Evolutionary conservation across 2,797 vertebrate genomes (phyloP).

Genomic region (Acanthopagrus latus): DNA sequence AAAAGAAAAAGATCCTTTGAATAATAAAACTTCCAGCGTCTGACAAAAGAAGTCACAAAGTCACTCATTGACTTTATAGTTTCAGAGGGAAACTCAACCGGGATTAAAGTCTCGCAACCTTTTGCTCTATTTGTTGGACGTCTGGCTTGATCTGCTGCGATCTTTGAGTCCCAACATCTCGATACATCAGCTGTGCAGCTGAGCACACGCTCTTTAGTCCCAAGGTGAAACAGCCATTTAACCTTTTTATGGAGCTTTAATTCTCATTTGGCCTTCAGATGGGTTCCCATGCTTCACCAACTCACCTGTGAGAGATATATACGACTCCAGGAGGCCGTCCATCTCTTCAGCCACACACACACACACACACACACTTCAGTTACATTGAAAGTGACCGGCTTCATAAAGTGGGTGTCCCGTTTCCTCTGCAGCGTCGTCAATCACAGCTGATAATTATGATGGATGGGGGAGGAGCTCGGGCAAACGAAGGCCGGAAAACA

Average conservation of each 20-base stretch:
- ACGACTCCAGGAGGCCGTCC: neutral
- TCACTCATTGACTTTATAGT: too few species aligned
- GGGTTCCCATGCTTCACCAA: slow-evolving; percentile 2
- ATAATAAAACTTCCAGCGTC: too few species aligned
- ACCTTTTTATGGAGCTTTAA: slow-evolving; percentile 52
- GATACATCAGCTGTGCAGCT: neutral
- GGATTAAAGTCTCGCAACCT: neutral
- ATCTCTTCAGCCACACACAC: neutral
- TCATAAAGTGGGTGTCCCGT: slow-evolving; percentile 16
- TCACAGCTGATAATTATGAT: slow-evolving; percentile 49
- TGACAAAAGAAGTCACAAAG: too few species aligned
- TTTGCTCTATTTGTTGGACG: neutral
- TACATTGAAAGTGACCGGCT: slow-evolving; percentile 27
- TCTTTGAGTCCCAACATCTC: neutral
- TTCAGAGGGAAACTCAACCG: neutral
- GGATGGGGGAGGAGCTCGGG: slow-evolving; percentile 31
- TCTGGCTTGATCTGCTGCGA: neutral
- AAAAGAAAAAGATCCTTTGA: too few species aligned
- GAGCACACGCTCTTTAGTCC: neutral
- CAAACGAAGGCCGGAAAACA: slow-evolving; percentile 51
- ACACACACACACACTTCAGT: neutral
- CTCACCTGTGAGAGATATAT: slow-evolving; percentile 32
- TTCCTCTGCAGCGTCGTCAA: slow-evolving; percentile 38
- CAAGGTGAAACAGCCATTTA: slow-evolving; percentile 29
- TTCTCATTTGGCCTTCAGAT: slow-evolving; percentile 4